Conservation (phyloP, 2,797 vertebrate genomes). For the Sebastes vulpes region DNA sequence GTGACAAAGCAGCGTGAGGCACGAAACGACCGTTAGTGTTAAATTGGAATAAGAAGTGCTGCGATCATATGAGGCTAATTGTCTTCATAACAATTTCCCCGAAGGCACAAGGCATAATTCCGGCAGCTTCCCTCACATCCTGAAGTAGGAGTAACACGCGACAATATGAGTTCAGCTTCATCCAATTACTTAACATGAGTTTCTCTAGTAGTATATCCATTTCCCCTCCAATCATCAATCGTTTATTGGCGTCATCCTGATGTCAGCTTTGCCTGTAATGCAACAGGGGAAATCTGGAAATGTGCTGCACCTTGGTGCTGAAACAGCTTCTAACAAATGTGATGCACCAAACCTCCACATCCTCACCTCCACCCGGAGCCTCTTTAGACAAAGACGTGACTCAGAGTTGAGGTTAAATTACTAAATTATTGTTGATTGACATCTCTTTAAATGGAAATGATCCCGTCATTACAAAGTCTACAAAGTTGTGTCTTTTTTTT, state of each 20-base stretch:
- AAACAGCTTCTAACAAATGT: neutral
- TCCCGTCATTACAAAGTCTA: neutral
- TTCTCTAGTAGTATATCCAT: slow-evolving; percentile 26
- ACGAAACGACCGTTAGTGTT: neutral
- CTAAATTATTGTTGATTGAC: neutral
- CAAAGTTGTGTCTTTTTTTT: neutral
- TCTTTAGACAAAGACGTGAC: slow-evolving; percentile 19
- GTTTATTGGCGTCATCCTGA: slow-evolving; percentile 37
- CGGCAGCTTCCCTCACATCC: slow-evolving; percentile 23
- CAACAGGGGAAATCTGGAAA: slow-evolving; percentile 56
- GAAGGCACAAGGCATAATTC: neutral
- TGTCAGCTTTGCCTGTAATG: slow-evolving; percentile 30
- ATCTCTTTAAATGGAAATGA: neutral
- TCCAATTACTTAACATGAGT: slow-evolving; percentile 34
- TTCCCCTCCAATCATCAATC: slow-evolving; percentile 64
- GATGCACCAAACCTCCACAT: neutral
- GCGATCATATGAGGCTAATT: slow-evolving; percentile 33
- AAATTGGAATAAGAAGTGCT: slow-evolving; percentile 5
- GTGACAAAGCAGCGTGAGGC: neutral
- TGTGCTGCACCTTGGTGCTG: slow-evolving; percentile 38
- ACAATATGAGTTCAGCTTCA: slow-evolving; percentile 29
- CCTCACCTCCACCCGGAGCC: neutral
- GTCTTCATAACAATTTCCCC: slow-evolving; percentile 34
- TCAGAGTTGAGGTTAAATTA: slow-evolving; percentile 18
- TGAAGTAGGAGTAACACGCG: neutral